These are phyloP conservation scores for Erinaceus europaeus DNA, from an alignment of 2,113 vertebrate genomes.

Conservation along the genomic window DNA sequence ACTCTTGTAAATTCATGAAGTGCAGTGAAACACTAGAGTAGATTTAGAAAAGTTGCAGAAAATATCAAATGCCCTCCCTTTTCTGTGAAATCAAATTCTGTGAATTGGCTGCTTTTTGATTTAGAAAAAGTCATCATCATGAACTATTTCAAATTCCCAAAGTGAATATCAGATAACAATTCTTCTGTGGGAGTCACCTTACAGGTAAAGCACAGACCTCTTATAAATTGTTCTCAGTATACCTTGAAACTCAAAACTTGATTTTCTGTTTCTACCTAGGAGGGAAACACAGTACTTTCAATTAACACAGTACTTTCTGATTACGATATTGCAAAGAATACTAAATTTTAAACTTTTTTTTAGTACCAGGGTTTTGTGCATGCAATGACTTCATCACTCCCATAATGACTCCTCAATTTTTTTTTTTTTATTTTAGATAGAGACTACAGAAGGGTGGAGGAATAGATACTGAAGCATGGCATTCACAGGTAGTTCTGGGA, in stretches of 20 bases:
- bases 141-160: slow-evolving; percentile 15
- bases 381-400: too few species aligned
- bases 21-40: not conserved
- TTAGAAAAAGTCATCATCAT: slow-evolving; percentile 27
- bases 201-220: not conserved
- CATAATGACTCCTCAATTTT: too few species aligned
- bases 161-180: not conserved
- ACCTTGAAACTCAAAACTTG: not conserved
- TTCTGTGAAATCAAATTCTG: slow-evolving; percentile 43
- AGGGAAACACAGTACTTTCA: not conserved
- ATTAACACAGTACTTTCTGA: too few species aligned
- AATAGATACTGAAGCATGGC: too few species aligned
- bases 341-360: too few species aligned
- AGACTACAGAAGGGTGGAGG: too few species aligned
- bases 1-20: not conserved
- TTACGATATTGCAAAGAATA: too few species aligned
- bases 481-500: too few species aligned
- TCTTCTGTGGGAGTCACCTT: not conserved
- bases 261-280: not conserved
- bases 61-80: slow-evolving; percentile 48
- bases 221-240: not conserved
- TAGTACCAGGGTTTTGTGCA: too few species aligned
- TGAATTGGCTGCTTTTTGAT: not conserved
- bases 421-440: too few species aligned
- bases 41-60: slow-evolving; percentile 34